Evolutionary conservation across 2,888 invertebrate genomes (phyloP), one percentile per base, ranked within the genome.

Genomic region (Adelognathus sp.): DNA sequence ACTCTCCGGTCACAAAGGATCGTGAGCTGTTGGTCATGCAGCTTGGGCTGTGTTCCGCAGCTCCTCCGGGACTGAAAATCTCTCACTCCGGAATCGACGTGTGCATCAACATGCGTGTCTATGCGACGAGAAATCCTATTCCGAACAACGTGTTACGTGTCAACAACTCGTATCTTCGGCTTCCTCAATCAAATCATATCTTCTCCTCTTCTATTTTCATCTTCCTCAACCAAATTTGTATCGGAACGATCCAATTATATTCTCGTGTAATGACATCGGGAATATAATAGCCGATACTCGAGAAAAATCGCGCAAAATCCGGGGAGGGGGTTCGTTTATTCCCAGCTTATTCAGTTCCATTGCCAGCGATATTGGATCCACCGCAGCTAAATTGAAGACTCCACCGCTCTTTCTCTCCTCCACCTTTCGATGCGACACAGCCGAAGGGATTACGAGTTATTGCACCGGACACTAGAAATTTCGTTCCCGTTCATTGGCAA

Each of bases 11-110:
- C 46, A 72, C 67, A 63, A 78, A 72, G 46, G 54, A 71, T 60
- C 39, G 71, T 66, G 52, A 66, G 58, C 64, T 60, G 76, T 71
- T 66, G 63, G 61, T 76, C 64, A 46, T 36, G 36, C 36, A 41
- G 44, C 56, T 29, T 44, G n/a, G n/a, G n/a, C n/a, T 33, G 52
- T 64, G 64, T 58, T 50, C n/a, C 58, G 36, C 46, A 56, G 46
- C 36, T 60, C 58, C 52, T 39, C 33, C 9, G 16, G 41, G 31
- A 70, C 63, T 71, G 39, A 24, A 60, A 14, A 24, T 31, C 31
- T 31, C 31, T 52, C 39, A 24, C 21, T 11, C 9, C 9, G 11
- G 24, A n/a, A 18, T 18, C 2, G 31, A 31, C 29, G 27, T 11
- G 27, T 18, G 44, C 5, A 44, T 7, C 4, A 46, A 18, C 18